These are phyloP conservation scores for Dryobota labecula DNA, from an alignment of 2,888 invertebrate genomes.

Conservation along the genomic window DNA sequence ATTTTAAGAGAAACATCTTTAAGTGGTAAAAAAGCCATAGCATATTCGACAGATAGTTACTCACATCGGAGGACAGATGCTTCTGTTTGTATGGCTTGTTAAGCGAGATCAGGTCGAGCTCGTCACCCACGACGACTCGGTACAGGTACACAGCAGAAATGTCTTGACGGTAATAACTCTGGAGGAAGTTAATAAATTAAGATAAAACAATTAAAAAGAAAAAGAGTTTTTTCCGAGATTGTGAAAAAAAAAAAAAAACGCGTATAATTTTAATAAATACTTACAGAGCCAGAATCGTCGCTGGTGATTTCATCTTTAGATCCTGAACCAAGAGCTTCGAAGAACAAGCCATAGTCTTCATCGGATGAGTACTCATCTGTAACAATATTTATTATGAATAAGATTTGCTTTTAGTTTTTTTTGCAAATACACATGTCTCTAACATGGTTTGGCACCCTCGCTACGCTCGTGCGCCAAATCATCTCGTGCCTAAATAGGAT, in stretches of 20 bases:
- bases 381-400: conserved; percentile 29
- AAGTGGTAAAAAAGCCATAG: no score
- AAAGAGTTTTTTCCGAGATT: no score
- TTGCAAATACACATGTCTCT: no score
- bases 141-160: conserved; percentile 91
- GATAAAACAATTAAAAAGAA: no score
- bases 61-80: conserved; percentile 92
- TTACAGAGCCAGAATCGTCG: conserved; percentile 88
- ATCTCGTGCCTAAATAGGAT: no score
- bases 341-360: conserved; percentile 93
- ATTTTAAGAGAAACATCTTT: no score
- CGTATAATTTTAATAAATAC: conserved; percentile 34
- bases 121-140: conserved; percentile 91
- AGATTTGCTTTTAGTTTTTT: no score
- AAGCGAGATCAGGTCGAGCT: conserved; percentile 91
- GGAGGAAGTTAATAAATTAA: conserved; percentile 44
- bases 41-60: no score
- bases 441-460: no score
- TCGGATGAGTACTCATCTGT: conserved; percentile 92
- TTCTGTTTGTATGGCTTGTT: conserved; percentile 93
- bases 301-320: conserved; percentile 92
- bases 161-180: conserved; percentile 79
- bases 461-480: no score
- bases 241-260: no score
- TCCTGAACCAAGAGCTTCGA: conserved; percentile 92